A percentile compares a stretch with the other conserved stretches of the same genome.
Evolutionary conservation across 2,113 vertebrate genomes (phyloP).

Genomic region (Dasyprocta punctata): DNA sequence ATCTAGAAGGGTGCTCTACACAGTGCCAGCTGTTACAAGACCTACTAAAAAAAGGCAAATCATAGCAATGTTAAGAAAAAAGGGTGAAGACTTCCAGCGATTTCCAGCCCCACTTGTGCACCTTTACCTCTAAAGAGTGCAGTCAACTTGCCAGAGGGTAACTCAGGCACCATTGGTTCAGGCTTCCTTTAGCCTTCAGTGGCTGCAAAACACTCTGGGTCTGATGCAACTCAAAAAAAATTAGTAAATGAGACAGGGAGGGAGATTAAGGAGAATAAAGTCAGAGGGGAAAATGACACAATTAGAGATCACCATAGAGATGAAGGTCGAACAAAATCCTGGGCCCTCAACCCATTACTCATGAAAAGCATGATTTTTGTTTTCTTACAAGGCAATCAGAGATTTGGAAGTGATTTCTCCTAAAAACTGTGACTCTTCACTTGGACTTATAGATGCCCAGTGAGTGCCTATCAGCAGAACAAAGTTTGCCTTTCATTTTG

Average conservation of each 20-base stretch:
- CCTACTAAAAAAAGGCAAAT: neutral
- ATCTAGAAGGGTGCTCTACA: neutral
- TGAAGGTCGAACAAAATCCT: neutral
- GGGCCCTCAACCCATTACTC: neutral
- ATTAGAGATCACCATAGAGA: neutral
- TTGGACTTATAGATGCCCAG: neutral
- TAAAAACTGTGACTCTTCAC: neutral
- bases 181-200: no score
- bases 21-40: neutral
- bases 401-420: neutral
- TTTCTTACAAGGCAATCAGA: neutral
- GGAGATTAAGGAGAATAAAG: neutral
- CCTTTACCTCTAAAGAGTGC: neutral
- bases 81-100: neutral
- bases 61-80: neutral
- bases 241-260: neutral
- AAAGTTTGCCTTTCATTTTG: neutral
- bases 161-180: no score
- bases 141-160: no score
- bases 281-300: neutral
- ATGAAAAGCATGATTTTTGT: neutral
- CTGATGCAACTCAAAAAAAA: neutral
- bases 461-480: neutral
- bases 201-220: no score
- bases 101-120: neutral